Percentiles rank a stretch among this genome's conserved stretches.
These are phyloP conservation scores for Montipora capitata DNA, from an alignment of 92 coral and sea anemone species.

Conservation along the genomic window DNA sequence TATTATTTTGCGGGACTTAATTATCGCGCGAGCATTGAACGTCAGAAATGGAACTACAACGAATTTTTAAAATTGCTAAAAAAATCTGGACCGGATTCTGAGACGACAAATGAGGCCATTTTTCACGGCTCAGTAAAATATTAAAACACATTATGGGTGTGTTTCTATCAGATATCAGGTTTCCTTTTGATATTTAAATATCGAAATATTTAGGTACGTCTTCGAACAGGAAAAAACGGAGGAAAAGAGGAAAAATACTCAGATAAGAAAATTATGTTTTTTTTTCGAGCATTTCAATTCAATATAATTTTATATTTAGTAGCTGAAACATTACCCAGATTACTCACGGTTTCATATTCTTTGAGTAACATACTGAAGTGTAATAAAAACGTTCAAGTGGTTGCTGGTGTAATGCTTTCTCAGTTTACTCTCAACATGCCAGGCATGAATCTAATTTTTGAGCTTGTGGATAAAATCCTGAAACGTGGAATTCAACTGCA, in stretches of 20 bases:
- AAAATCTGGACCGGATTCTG: too few relatives aligned
- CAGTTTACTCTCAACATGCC: background rate
- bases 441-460: background rate
- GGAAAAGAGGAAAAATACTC: background rate
- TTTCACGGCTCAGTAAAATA: background rate
- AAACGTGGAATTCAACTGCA: background rate
- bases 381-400: too few relatives aligned
- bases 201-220: background rate
- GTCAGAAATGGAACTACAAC: too few relatives aligned
- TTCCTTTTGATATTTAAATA: background rate
- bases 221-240: background rate
- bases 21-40: too few relatives aligned
- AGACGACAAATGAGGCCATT: slow-evolving; percentile 3
- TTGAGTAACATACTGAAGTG: too few relatives aligned
- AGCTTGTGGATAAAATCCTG: background rate
- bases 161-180: background rate
- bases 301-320: background rate
- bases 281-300: background rate
- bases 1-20: too few relatives aligned
- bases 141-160: too few relatives aligned
- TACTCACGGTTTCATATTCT: too few relatives aligned
- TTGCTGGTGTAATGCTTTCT: too few relatives aligned
- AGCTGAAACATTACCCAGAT: background rate
- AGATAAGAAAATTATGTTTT: background rate
- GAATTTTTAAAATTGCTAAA: too few relatives aligned